Conservation (phyloP, 2,113 vertebrate species). For the Cynoglossus semilaevis region DNA sequence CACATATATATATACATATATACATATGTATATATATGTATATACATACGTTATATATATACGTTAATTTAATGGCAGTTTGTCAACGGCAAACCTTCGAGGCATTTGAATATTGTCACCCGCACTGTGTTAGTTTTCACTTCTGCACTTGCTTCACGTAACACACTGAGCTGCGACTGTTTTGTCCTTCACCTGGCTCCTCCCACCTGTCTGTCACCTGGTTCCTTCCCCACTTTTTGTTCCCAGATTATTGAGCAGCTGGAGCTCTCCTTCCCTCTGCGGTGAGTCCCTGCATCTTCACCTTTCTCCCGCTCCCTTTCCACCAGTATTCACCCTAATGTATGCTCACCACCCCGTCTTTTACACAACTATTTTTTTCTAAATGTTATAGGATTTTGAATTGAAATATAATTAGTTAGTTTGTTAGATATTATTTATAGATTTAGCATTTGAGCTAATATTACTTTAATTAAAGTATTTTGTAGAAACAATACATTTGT, state of each 20-base stretch:
- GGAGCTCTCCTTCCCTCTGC: conserved; percentile 83
- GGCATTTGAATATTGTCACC: conserved; percentile 20
- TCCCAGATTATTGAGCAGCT: conserved; percentile 85
- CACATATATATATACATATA: too few relatives aligned
- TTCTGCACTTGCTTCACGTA: conserved; percentile 22
- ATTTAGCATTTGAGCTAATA: too few relatives aligned
- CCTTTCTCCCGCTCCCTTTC: conserved; percentile 1
- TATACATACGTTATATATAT: too few relatives aligned
- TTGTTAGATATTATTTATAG: too few relatives aligned
- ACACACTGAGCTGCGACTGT: conserved; percentile 37
- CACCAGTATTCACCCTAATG: conserved; percentile 14
- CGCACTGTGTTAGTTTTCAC: conserved; percentile 1
- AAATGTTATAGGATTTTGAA: conserved; percentile 6
- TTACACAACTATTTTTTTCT: not conserved
- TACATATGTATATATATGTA: too few relatives aligned
- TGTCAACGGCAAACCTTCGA: too few relatives aligned
- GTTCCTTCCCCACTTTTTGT: conserved; percentile 42
- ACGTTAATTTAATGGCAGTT: too few relatives aligned
- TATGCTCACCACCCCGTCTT: not conserved
- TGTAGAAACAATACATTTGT: too few relatives aligned
- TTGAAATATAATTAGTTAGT: too few relatives aligned
- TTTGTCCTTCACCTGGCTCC: conserved; percentile 42
- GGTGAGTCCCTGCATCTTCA: conserved; percentile 72
- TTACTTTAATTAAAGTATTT: too few relatives aligned
- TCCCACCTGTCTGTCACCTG: conserved; percentile 45